Evolutionary conservation across 2,797 vertebrate species (phyloP).

Genomic region (Enteromius radiatus): DNA sequence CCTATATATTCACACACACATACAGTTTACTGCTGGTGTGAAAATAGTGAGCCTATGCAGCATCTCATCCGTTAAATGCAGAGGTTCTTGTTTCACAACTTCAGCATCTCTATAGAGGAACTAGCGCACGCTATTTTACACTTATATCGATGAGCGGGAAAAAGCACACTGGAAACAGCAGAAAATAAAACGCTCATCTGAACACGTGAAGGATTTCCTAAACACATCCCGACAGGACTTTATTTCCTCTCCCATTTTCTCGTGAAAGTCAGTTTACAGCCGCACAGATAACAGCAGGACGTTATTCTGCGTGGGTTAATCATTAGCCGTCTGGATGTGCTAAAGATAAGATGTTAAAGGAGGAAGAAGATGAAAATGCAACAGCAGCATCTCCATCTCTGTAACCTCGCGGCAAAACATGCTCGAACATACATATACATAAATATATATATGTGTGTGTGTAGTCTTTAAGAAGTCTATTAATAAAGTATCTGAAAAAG

Average conservation of each 20-base stretch:
- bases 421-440: not conserved
- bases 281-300: not conserved
- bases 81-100: not conserved
- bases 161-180: not conserved
- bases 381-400: not conserved
- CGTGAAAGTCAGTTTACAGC: not conserved
- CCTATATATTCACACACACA: too few species aligned
- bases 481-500: too few species aligned
- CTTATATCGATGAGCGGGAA: not conserved
- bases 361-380: not conserved
- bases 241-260: constrained; percentile 3
- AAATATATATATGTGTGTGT: too few species aligned
- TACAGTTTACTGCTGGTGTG: too few species aligned
- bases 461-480: too few species aligned
- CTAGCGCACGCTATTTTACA: not conserved
- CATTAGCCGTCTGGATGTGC: not conserved
- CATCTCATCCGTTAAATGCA: not conserved
- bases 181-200: not conserved
- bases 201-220: not conserved
- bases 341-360: not conserved
- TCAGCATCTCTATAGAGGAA: not conserved
- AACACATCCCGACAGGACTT: not conserved
- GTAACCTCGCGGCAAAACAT: not conserved
- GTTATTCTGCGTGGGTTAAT: not conserved
- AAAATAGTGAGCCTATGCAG: too few species aligned